Evolutionary conservation across 2,113 vertebrate genomes (phyloP), one percentile per base, ranked within the genome.

Genomic region (Hippoglossus stenolepis): DNA sequence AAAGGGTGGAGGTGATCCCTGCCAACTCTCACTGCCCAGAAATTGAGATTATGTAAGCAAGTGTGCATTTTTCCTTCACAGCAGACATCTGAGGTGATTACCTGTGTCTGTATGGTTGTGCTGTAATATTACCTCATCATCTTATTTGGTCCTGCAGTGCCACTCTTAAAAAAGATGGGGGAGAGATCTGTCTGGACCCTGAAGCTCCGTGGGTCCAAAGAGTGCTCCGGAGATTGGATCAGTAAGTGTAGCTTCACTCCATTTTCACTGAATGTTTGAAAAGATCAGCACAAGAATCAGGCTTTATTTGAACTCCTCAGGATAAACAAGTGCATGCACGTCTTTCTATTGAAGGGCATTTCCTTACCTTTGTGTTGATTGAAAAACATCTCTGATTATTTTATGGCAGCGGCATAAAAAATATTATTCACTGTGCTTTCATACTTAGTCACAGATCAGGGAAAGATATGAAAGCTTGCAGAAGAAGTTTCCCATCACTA

Each of bases 21-120:
- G 92, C 92, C 0, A 96, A 85, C 6, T 92, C 96, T 23, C 92
- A 96, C 85, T 98, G 97, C 81, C 28, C 76, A 45, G 70, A 94
- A 0, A 77, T 80, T 1, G 95, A 97, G 91, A 91, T 97, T 79
- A 96, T 97, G 96, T 97, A 89, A 96, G 96, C 76, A 5, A n/a
- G 8, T 54, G 20, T 54, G 5, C 20, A 49, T 49, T 49, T 4
- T 47, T 10, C 2, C 2, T n/a, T n/a, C 17, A 53, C 5, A 53
- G 0, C 66, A 60, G 15, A 31, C 28, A 8, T 15, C 20, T 40
- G 2, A 63, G 17, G 9, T 51, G 5, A 43, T 21, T 23, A 1
- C 4, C 12, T n/a, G 20, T 43, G 24, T 75, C 20, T 70, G 6
- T 31, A 7, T 31, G 35, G 43, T 17, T 35, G 2, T 35, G 59